Conservation (phyloP, 2,113 vertebrate species). For the Acanthisitta chloris region DNA sequence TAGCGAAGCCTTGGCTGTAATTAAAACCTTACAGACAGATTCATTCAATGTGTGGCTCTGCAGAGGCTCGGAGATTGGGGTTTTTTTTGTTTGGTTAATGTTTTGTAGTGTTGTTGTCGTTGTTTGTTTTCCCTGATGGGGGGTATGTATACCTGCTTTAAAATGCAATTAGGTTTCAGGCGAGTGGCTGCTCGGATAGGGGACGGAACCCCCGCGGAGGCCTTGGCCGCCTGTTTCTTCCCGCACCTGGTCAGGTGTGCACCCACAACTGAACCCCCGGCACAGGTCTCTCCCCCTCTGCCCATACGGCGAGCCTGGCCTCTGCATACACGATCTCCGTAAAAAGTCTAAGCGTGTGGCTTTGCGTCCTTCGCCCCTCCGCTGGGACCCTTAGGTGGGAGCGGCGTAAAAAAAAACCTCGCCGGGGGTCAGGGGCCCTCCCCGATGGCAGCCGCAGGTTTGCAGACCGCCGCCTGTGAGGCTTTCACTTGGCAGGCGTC, state of each 20-base stretch:
- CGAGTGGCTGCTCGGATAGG: conserved; percentile 14
- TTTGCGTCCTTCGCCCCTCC: not conserved
- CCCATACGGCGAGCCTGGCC: not conserved
- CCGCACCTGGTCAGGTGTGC: conserved; percentile 19
- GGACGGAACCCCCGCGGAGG: not conserved
- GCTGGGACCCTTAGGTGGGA: not conserved
- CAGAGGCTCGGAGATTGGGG: not conserved
- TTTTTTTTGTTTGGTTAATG: conserved; percentile 66
- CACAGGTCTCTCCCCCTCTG: not conserved
- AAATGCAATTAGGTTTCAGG: conserved; percentile 57
- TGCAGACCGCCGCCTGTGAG: not conserved
- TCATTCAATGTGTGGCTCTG: conserved; percentile 70
- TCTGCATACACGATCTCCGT: not conserved
- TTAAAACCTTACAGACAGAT: conserved; percentile 77
- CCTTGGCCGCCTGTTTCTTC: not conserved
- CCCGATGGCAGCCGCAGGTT: not conserved
- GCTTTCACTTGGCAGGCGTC: conserved; percentile 9
- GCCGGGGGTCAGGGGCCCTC: not conserved
- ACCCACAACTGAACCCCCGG: not conserved
- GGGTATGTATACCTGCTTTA: not conserved
- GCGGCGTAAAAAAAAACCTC: too few relatives aligned
- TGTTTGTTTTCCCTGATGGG: not conserved
- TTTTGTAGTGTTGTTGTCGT: conserved; percentile 22
- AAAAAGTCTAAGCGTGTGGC: fast-evolving
- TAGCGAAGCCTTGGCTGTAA: conserved; percentile 72